Evolutionary conservation across 92 coral and sea anemone species (phyloP), one percentile per base, ranked within the genome.

Genomic region (Chrysogorgia sp.): DNA sequence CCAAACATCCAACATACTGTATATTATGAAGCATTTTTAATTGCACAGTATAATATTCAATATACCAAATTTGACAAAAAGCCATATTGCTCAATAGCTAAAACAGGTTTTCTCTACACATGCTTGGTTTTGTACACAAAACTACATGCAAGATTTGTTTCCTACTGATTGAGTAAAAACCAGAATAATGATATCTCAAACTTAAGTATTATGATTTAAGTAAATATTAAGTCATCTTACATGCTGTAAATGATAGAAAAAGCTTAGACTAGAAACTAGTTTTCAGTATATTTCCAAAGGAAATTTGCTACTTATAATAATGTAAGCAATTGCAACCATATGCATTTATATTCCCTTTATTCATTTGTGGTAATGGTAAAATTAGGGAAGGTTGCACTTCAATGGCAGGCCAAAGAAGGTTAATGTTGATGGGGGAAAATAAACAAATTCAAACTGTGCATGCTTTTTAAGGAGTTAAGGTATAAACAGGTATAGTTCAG

Each of bases 261-360:
- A 47, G 45, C 23, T 29, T 33, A 31, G 55, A 72, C 79, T 53
- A 53, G 79, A 19, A 72, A 72, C 79, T 72, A 72, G 79, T 72
- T 31, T 22, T 31, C 15, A 32, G 19, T 72, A 72, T 29, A 34
- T 55, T 72, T 72, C 79, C 79, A 72, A 72, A 56, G 79, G 79
- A 72, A 72, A 55, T 52, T 57, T 47, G 53, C 20, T 17, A 17
- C 7, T 20, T 52, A 17, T 52, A 52, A 5, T 52, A 5, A 17
- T 20, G n/a, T n/a, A n/a, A n/a, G n/a, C n/a, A n/a, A n/a, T n/a
- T n/a, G n/a, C n/a, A n/a, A n/a, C n/a, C n/a, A n/a, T n/a, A n/a
- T n/a, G n/a, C n/a, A n/a, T n/a, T n/a, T n/a, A n/a, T n/a, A n/a
- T n/a, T n/a, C n/a, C n/a, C n/a, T n/a, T n/a, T n/a, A n/a, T n/a